A percentile compares a stretch with the other conserved stretches of the same genome.
Conservation (phyloP, 2,113 vertebrate species). For the Cyrtonyx montezumae region DNA sequence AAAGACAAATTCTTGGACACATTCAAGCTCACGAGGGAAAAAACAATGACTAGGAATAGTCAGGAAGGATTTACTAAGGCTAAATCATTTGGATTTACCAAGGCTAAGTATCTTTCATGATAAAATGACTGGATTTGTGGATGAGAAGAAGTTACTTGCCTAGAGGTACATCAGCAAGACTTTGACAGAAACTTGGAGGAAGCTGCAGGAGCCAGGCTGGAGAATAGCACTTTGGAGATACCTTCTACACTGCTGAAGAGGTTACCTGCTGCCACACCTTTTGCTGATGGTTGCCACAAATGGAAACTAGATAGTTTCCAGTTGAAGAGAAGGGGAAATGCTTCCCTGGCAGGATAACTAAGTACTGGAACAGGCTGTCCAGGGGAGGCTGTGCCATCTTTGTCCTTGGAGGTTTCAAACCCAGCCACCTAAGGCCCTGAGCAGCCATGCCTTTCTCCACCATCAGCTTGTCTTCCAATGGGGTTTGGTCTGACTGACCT, state of each 20-base stretch:
- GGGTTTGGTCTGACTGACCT: not conserved
- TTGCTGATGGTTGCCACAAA: not conserved
- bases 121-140: not conserved
- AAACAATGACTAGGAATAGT: not conserved
- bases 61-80: not conserved
- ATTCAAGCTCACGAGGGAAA: fast-evolving
- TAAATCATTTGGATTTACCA: not conserved
- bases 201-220: not conserved
- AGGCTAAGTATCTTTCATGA: not conserved
- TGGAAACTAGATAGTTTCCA: not conserved
- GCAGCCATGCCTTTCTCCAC: not conserved
- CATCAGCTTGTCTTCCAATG: not conserved
- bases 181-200: not conserved
- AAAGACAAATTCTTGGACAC: not conserved
- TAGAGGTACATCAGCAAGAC: not conserved
- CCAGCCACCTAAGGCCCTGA: not conserved
- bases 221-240: fast-evolving
- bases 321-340: not conserved
- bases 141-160: not conserved
- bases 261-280: not conserved
- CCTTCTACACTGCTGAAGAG: fast-evolving
- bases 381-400: not conserved
- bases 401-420: not conserved
- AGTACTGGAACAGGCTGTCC: not conserved
- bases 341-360: not conserved